Conservation (phyloP, 2,888 invertebrate genomes). For the Napeogenes sylphis region DNA sequence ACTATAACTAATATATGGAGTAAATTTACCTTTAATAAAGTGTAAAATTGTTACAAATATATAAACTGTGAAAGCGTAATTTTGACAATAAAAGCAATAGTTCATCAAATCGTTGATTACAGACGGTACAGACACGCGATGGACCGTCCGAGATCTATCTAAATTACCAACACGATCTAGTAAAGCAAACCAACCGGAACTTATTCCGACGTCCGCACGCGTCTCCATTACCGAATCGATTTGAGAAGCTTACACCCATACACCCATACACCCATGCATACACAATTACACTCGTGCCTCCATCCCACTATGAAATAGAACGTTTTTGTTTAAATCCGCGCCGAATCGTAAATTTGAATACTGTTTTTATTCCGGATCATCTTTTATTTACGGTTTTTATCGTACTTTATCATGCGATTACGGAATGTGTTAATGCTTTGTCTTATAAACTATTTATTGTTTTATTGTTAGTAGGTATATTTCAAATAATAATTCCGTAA, state of each 20-base stretch:
- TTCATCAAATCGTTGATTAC: conserved; percentile 54
- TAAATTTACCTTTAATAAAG: neutral
- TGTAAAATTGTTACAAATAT: conserved; percentile 11
- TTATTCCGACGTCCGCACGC: conserved; percentile 53
- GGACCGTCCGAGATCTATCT: conserved; percentile 37
- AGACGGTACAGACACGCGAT: conserved; percentile 57
- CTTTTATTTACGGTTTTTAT: conserved; percentile 68
- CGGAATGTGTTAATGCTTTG: conserved; percentile 65
- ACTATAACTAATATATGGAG: neutral
- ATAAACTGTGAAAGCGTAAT: conserved; percentile 37
- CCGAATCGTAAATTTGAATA: conserved; percentile 74
- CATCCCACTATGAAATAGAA: conserved; percentile 72
- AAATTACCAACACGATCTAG: conserved; percentile 49
- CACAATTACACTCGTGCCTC: conserved; percentile 55
- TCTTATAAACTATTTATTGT: conserved; percentile 44
- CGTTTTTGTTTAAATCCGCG: conserved; percentile 76
- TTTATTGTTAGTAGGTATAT: conserved; percentile 6
- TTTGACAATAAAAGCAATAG: conserved; percentile 30
- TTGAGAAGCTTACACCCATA: conserved; percentile 50
- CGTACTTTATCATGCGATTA: conserved; percentile 62
- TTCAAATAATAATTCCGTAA: conserved; percentile 36
- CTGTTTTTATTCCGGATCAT: conserved; percentile 67
- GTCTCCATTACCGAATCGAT: conserved; percentile 67
- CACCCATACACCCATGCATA: conserved; percentile 33
- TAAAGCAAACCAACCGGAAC: conserved; percentile 60